Evolutionary conservation across 23 tunicate genomes (phyloP), one percentile per base, ranked within the genome.

Genomic region (Trididemnum clinides): DNA sequence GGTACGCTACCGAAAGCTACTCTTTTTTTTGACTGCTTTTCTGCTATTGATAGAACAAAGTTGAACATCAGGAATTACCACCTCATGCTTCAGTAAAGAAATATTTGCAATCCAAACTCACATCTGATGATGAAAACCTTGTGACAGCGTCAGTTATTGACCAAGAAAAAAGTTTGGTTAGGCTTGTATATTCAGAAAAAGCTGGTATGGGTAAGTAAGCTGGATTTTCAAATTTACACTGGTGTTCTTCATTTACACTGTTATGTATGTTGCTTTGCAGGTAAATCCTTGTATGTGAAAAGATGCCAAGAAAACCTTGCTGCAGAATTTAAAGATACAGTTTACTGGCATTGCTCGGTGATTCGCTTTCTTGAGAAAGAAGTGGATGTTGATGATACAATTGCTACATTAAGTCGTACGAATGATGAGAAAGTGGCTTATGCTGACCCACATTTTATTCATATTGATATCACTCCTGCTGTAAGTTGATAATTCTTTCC

Each of bases 381-480:
- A 1, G 49, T 88, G 0, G 84, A 88, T 66, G 28, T 75, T 10
- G 77, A 88, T 72, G 80, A 82, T 66, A 33, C 83, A 22, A 75
- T 83, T 6, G 72, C 39, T 15, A 51, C 80, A n/a, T 72, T 88
- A 64, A 22, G 6, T 37, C 31, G 20, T 18, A n/a, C 25, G 6
- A 50, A 39, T 44, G 85, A 33, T 0, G 21, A 44, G 7, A 19
- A 34, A 29, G 73, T 51, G 12, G 5, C 84, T 6, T 57, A 79
- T 31, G 35, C 33, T 20, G 83, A 80, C 33, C 51, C 83, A 31
- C 74, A 79, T 38, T 62, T 74, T n/a, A 39, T 82, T 23, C 87
- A 83, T 34, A 33, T 82, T 50, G 87, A 82, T 34, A 73, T 88
- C 20, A 88, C 92, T 25, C 92, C 92, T 21, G 34, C 92, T 32